Conservation (phyloP, 2,113 vertebrate genomes). For the Pleuronectes platessa region DNA sequence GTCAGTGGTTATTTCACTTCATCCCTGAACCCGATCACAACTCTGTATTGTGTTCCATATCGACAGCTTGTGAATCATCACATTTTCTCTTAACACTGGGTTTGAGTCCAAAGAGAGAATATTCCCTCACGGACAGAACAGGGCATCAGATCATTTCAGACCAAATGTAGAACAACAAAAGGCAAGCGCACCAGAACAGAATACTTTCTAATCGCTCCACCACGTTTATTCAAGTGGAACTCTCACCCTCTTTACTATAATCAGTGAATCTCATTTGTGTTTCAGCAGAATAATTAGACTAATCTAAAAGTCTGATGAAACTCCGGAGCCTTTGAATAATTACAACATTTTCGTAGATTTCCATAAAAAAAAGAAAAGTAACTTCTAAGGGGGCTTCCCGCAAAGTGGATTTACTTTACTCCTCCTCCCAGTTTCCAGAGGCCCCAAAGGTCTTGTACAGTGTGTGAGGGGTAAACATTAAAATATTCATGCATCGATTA, state of each 20-base stretch:
- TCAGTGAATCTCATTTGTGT: constrained; percentile 49
- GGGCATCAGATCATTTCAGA: background rate
- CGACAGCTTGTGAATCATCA: too few relatives aligned
- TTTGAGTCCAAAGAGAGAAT: background rate
- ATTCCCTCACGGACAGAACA: background rate
- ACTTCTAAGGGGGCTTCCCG: constrained; percentile 34
- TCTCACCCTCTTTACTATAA: constrained; percentile 35
- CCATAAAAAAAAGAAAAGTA: constrained; percentile 42
- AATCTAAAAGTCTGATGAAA: constrained; percentile 68
- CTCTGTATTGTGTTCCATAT: too few relatives aligned
- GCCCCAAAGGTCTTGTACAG: constrained; percentile 56
- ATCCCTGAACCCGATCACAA: too few relatives aligned
- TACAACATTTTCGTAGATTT: constrained; percentile 56
- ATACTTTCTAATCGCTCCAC: background rate
- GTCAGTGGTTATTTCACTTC: too few relatives aligned
- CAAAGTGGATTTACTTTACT: constrained; percentile 47
- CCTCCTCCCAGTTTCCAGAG: constrained; percentile 10
- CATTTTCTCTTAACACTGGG: too few relatives aligned
- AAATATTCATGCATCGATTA: constrained; percentile 83
- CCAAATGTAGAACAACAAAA: background rate
- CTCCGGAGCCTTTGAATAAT: constrained; percentile 67
- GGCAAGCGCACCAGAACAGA: background rate
- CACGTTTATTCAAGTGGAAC: constrained; percentile 13
- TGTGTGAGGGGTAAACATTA: constrained; percentile 68
- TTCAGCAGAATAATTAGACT: constrained; percentile 60